Percentiles rank a stretch among this genome's conserved stretches.
Evolutionary conservation across 2,113 vertebrate genomes (phyloP).

Genomic region (Brienomyrus longianalis): DNA sequence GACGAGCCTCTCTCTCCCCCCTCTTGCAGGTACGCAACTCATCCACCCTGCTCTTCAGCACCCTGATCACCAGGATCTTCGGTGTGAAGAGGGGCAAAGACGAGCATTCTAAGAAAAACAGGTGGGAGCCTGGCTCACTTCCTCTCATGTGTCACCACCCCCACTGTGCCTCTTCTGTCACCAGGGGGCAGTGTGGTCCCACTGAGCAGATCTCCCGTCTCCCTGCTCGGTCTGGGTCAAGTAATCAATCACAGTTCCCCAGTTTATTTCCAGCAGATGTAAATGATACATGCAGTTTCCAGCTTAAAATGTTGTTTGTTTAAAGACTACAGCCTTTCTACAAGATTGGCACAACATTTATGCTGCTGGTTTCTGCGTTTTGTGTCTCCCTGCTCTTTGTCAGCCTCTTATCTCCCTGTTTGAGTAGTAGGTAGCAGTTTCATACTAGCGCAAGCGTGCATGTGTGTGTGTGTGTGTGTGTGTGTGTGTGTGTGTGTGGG

Average conservation of each 20-base stretch:
- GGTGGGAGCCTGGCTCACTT: conserved; percentile 53
- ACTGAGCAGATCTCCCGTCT: not conserved
- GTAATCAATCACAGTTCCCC: conserved; percentile 28
- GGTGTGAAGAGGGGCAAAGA: conserved; percentile 92
- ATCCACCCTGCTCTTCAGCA: conserved; percentile 92
- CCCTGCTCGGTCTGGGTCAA: not conserved
- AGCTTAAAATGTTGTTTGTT: conserved; percentile 26
- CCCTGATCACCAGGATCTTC: conserved; percentile 93
- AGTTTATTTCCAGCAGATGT: conserved; percentile 28
- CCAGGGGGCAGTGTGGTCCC: conserved; percentile 46
- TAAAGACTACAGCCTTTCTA: conserved; percentile 24
- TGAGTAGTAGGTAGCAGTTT: not conserved
- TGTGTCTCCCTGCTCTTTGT: not conserved
- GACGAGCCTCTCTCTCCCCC: not conserved
- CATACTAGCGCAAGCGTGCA: not conserved
- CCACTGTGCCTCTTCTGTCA: conserved; percentile 23
- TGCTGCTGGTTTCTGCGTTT: conserved; percentile 18
- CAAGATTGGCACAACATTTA: conserved; percentile 9
- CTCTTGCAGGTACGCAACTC: conserved; percentile 84
- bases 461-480: no score
- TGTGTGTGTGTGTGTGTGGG: no score
- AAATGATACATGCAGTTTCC: conserved; percentile 27
- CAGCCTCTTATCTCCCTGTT: not conserved
- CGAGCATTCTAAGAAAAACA: conserved; percentile 90
- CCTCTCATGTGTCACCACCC: not conserved